Percentiles rank a stretch among this genome's conserved stretches.
These are phyloP conservation scores for Heliothis subflexa DNA, from an alignment of 1,140 invertebrate species.

Conservation along the genomic window DNA sequence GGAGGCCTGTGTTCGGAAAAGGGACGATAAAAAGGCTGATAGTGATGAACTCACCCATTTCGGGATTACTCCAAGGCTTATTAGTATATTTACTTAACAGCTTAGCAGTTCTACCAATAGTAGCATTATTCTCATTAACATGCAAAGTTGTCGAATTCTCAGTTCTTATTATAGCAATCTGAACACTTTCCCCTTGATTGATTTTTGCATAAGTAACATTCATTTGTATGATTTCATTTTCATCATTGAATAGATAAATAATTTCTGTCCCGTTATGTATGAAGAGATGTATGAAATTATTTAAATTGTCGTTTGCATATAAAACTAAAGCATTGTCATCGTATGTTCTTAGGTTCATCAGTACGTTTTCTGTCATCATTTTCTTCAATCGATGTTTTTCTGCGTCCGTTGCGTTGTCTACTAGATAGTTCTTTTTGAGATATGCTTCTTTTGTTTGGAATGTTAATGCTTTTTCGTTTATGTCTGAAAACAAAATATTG, in stretches of 20 bases:
- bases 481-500: conserved; percentile 88
- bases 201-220: conserved; percentile 91
- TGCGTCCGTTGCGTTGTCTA: conserved; percentile 87
- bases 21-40: no score
- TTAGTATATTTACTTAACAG: conserved; percentile 92
- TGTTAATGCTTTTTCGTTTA: conserved; percentile 95
- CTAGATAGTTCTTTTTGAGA: conserved; percentile 92
- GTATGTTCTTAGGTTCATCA: conserved; percentile 95
- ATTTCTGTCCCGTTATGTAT: conserved; percentile 91
- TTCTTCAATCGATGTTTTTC: conserved; percentile 90
- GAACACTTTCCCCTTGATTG: conserved; percentile 93
- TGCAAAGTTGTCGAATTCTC: conserved; percentile 92
- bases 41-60: conserved; percentile 87
- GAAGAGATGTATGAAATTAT: conserved; percentile 97
- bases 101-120: conserved; percentile 89
- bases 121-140: conserved; percentile 93
- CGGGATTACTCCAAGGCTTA: conserved; percentile 94
- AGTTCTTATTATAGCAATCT: conserved; percentile 92
- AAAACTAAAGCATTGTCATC: conserved; percentile 93
- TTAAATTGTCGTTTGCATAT: conserved; percentile 96
- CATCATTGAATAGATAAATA: conserved; percentile 94
- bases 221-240: conserved; percentile 92
- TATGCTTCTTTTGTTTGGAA: conserved; percentile 93
- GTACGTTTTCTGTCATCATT: conserved; percentile 92
- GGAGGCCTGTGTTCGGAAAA: no score